phyloP scores from a whole-genome alignment of 2,888 invertebrate species.

The Mythimna vitellina region DNA sequence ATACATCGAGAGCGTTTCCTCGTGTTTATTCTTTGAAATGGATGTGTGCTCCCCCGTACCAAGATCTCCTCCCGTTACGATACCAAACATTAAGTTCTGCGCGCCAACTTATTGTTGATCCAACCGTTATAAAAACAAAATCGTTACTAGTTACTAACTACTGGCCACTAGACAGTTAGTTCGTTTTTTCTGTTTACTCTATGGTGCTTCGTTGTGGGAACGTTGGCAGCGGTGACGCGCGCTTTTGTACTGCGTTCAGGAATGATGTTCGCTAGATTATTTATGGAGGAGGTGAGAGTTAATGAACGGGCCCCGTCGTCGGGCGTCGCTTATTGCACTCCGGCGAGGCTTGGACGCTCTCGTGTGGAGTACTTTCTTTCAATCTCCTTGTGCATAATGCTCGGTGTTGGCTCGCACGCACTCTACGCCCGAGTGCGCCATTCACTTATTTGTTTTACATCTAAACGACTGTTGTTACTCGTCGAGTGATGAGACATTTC shows the following conservation, averaged over 20 bases:
- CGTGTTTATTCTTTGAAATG: slow-evolving; percentile 88
- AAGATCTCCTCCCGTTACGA: slow-evolving; percentile 72
- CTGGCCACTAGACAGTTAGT: slow-evolving; percentile 75
- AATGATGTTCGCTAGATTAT: slow-evolving; percentile 77
- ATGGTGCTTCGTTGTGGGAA: slow-evolving; percentile 72
- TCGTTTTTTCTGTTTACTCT: slow-evolving; percentile 78
- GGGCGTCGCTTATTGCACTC: slow-evolving; percentile 88
- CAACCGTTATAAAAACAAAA: slow-evolving; percentile 82
- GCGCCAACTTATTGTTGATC: slow-evolving; percentile 76
- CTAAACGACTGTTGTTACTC: slow-evolving; percentile 83
- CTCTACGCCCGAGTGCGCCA: slow-evolving; percentile 81
- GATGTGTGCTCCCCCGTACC: slow-evolving; percentile 80
- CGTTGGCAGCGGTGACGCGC: slow-evolving; percentile 71
- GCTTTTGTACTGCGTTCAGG: slow-evolving; percentile 74
- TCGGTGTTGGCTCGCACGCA: slow-evolving; percentile 85
- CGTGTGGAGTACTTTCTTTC: slow-evolving; percentile 88
- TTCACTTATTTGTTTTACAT: slow-evolving; percentile 88
- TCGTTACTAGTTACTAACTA: slow-evolving; percentile 74
- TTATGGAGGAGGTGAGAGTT: slow-evolving; percentile 84
- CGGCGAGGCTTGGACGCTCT: slow-evolving; percentile 86
- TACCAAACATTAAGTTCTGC: slow-evolving; percentile 72
- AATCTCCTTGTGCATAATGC: slow-evolving; percentile 89
- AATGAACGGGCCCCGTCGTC: slow-evolving; percentile 85
- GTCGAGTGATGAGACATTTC: slow-evolving; percentile 80
- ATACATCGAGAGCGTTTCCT: slow-evolving; percentile 87